Base-by-base conservation (phyloP, 2,113 vertebrate species). In the Stomatorhinus ivindoensis region DNA sequence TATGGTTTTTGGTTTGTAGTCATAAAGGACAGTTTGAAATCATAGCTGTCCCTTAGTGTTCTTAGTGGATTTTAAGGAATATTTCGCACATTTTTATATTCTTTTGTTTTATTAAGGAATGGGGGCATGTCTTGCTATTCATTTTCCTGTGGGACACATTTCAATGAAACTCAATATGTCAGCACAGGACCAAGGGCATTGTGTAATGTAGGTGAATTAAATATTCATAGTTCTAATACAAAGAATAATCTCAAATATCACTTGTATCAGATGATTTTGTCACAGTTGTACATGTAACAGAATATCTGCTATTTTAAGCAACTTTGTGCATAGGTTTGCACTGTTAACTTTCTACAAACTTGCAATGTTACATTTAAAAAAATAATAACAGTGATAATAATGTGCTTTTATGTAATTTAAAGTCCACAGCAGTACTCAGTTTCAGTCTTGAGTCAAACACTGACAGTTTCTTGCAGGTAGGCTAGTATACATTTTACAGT, bases 391-490 rank as follows among this genome's bases (percentile, higher is more conserved):
- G 55, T 80, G 35, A 39, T 80, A 17, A 73, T 80, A 17, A 73
- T 48, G 17, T n/a, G 24, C 47, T 15, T 50, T 48, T 73, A 31
- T 35, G 31, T 88, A 51, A 50, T 53, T 80, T 88, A 44, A 51
- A 15, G 69, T 35, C 47, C 21, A 84, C 24, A 24, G n/a, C 65
- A 88, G 31, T 82, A 88, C 69, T 51, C 19, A 51, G 48, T 80
- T 88, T 10, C 27, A 73, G 47, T 47, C 87, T 73, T 46, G 39
- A 88, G 69, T 89, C 88, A 83, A 89, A 89, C 88, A 89, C 88
- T 89, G 88, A 89, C 76, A 61, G n/a, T 82, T 51, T 89, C 53
- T 46, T 47, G 39, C 80, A 89, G 53, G 88, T 89, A 80, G 35
- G 39, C 83, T 85, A 83, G 80, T 47, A n/a, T 27, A 47, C 51